Evolutionary conservation across 2,888 invertebrate species (phyloP).

Genomic region (Uloborus plumipes): DNA sequence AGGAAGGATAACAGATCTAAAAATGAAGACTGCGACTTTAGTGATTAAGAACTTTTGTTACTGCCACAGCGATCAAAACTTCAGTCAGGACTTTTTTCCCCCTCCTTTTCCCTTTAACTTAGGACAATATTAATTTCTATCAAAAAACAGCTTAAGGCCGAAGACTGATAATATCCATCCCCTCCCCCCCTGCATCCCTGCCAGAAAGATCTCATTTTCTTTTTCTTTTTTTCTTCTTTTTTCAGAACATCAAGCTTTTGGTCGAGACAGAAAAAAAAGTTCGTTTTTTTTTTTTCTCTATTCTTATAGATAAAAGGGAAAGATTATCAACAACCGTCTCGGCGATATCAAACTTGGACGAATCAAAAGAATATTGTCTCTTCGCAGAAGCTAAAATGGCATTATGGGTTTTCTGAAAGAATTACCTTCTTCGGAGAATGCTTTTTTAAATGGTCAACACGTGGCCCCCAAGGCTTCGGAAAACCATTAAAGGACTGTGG

Average conservation of each 20-base stretch:
- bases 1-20: no score
- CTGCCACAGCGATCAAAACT: conserved; percentile 36
- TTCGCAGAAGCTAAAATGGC: conserved; percentile 21
- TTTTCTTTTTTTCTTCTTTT: no score
- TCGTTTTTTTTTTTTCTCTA: not conserved
- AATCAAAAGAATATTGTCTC: conserved; percentile 30
- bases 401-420: conserved; percentile 36
- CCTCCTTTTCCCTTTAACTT: conserved; percentile 10
- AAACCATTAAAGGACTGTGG: conserved; percentile 9
- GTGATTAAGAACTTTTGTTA: conserved; percentile 53
- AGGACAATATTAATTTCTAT: conserved; percentile 47
- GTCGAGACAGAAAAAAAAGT: conserved; percentile 7
- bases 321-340: conserved; percentile 48
- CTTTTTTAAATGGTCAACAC: conserved; percentile 41
- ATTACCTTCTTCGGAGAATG: conserved; percentile 39
- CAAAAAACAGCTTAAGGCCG: conserved; percentile 14
- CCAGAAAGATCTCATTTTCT: not conserved
- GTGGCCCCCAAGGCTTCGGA: conserved; percentile 4
- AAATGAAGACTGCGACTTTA: not conserved
- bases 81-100: conserved; percentile 1
- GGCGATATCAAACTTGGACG: conserved; percentile 11
- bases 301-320: conserved; percentile 42
- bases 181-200: not conserved
- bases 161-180: not conserved
- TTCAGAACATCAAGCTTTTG: no score